phyloP scores from a whole-genome alignment of 2,113 vertebrate species.

The Gila orcuttii region DNA sequence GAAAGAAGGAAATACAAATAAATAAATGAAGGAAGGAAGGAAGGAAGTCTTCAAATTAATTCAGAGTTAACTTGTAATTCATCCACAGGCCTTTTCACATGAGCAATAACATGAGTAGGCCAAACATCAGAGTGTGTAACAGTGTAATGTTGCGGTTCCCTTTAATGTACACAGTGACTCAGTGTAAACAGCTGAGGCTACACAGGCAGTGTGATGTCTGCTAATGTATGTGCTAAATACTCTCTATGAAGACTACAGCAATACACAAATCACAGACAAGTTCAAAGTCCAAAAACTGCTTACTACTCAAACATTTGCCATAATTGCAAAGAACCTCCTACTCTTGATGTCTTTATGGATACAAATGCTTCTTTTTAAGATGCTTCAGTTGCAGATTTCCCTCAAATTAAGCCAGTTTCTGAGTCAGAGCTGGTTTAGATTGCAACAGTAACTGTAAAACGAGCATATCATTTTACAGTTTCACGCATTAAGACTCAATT shows the following conservation, averaged over 20 bases:
- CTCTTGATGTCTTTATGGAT: background rate
- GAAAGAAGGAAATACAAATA: background rate
- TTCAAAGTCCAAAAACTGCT: constrained; percentile 17
- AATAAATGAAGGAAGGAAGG: background rate
- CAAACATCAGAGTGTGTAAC: background rate
- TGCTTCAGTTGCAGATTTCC: background rate
- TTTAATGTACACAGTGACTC: background rate
- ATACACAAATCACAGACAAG: constrained; percentile 1
- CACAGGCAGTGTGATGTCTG: background rate
- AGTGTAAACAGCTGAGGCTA: constrained; percentile 35
- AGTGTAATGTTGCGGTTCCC: background rate
- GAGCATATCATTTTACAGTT: constrained; percentile 38
- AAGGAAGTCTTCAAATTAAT: background rate
- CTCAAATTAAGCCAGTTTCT: background rate
- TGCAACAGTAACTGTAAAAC: background rate
- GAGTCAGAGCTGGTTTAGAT: background rate
- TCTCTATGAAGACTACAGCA: background rate
- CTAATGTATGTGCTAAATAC: background rate
- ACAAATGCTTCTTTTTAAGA: background rate
- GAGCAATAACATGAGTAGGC: background rate
- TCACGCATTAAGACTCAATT: constrained; percentile 27
- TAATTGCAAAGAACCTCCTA: background rate
- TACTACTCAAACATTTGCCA: background rate
- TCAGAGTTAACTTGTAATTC: background rate
- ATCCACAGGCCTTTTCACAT: background rate